Percentiles rank a stretch among this genome's conserved stretches.
phyloP scores from a whole-genome alignment of 2,888 invertebrate genomes.

The Leucophenga maculata region DNA sequence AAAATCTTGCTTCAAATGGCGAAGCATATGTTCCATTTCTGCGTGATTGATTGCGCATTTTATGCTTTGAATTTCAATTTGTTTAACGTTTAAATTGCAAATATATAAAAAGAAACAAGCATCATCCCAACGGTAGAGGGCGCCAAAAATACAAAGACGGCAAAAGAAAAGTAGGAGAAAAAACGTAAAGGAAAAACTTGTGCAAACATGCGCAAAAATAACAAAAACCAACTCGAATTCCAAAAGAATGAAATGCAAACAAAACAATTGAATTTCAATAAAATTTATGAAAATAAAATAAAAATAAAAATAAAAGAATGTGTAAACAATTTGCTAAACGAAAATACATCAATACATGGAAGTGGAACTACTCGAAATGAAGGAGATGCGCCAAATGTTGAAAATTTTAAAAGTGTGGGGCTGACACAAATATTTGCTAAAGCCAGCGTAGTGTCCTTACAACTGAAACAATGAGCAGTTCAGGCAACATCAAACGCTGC shows the following conservation, averaged over 20 bases:
- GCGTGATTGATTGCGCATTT: constrained; percentile 55
- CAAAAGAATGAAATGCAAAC: constrained; percentile 36
- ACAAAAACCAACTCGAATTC: constrained; percentile 33
- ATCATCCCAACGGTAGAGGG: not conserved
- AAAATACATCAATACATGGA: constrained; percentile 33
- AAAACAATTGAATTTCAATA: constrained; percentile 62
- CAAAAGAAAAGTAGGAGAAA: not conserved
- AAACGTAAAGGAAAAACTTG: constrained; percentile 42
- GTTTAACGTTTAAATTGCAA: not conserved
- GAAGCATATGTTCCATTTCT: constrained; percentile 59
- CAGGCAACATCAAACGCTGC: constrained; percentile 27
- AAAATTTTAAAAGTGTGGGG: constrained; percentile 50
- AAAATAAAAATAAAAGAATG: constrained; percentile 47
- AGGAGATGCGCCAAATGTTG: constrained; percentile 36
- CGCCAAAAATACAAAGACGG: constrained; percentile 3
- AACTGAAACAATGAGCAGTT: constrained; percentile 48
- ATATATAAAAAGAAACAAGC: not conserved
- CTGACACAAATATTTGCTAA: constrained; percentile 44
- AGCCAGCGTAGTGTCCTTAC: constrained; percentile 27
- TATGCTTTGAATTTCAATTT: constrained; percentile 61
- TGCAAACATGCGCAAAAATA: constrained; percentile 54
- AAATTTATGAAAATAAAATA: constrained; percentile 53
- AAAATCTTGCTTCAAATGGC: constrained; percentile 43
- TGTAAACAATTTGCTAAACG: constrained; percentile 48
- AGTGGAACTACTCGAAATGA: constrained; percentile 44